Percentiles rank a stretch among this genome's conserved stretches.
Evolutionary conservation across 2,113 vertebrate species (phyloP).

Genomic region (rabbit (Oryctolagus cuniculus)): mOryCun1.1 NC_091432.1:230870501-230871000

Average conservation of each 20-base stretch:
- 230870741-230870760: neutral
- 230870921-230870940: neutral
- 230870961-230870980: neutral
- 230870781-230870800: neutral
- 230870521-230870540: neutral
- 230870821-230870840: neutral
- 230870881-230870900: neutral
- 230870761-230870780: neutral
- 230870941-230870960: neutral
- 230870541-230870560: rapidly evolving
- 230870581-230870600: neutral
- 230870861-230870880: neutral
- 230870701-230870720: neutral
- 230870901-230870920: neutral
- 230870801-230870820: neutral
- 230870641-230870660: neutral
- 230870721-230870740: neutral
- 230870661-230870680: neutral
- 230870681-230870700: neutral
- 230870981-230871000: neutral
- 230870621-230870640: neutral
- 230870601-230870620: too few relatives aligned
- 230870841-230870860: neutral
- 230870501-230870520: neutral
- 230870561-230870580: neutral